Base-by-base conservation (phyloP, 2,888 invertebrate genomes). In the Petrolisthes manimaculis region DNA sequence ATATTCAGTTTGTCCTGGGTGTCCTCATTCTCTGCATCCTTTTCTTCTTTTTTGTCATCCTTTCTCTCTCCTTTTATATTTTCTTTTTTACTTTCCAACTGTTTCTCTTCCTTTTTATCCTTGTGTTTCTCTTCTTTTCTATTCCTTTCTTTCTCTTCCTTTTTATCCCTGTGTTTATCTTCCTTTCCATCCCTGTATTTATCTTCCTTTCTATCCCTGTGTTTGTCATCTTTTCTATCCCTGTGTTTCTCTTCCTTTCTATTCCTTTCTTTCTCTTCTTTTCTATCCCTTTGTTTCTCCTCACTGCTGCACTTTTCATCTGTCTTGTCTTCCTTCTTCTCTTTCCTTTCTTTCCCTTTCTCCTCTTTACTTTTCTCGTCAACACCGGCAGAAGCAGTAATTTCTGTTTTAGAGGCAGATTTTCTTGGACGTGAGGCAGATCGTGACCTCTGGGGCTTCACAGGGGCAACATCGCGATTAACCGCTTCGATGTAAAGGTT, bases 391-490 rank as follows among this genome's bases (percentile, higher is more conserved):
- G 1, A 3, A n/a, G 9, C 37, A 37, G 37, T 37, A 37, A 37
- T 37, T 37, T 37, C 37, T 37, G 37, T 37, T 37, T 55, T 75
- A 14, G 84, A 56, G 9, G 56, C 71, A 12, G 88, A 71, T 56
- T 81, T 88, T 5, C 85, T 78, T 5, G 88, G 85, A 9, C 90
- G 83, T 61, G 90, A 90, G 55, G 90, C 86, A 5, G 90, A 90
- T 0, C 90, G 77, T 14, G 90, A 78, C n/a, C 90, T 88, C 18
- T 81, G 83, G 4, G 89, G 87, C 54, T 77, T 86, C 21, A 80
- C 84, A 6, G 90, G 90, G 4, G 89, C 81, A 12, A 75, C 82
- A 2, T 85, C 85, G 8, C 37, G 18, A 18, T 61, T 81, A 71
- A n/a, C 56, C 67, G 74, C 56, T 18, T 85, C 37, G 5, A 89